Conservation (phyloP, 2,888 invertebrate species). For the Andrena hattorfiana region DNA sequence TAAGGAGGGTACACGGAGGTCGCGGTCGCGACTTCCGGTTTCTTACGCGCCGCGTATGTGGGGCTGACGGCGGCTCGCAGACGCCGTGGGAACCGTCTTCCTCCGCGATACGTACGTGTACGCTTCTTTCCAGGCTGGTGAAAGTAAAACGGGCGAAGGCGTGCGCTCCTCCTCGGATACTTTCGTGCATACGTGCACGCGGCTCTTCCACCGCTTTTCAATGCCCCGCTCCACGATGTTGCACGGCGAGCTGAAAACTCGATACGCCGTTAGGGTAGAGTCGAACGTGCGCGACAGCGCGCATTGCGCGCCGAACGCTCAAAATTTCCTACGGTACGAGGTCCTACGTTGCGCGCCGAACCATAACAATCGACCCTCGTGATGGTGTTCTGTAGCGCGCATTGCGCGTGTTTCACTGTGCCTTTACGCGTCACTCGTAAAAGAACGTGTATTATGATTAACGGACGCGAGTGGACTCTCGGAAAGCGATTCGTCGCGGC, state of each 20-base stretch:
- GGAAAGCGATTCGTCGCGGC: conserved; percentile 1
- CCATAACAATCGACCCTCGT: no score
- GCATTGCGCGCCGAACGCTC: no score
- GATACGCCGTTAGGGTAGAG: conserved; percentile 38
- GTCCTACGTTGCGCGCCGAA: no score
- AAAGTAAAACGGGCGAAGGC: conserved; percentile 60
- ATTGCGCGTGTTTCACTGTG: no score
- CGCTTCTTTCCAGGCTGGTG: conserved; percentile 46
- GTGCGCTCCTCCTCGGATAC: conserved; percentile 34
- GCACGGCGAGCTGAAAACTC: conserved; percentile 33
- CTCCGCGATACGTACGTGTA: conserved; percentile 37
- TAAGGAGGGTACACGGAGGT: conserved; percentile 57
- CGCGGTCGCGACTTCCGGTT: conserved; percentile 70
- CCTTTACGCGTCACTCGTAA: conserved; percentile 36
- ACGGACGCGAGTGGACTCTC: conserved; percentile 26
- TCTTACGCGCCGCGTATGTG: conserved; percentile 36
- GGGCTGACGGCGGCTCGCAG: conserved; percentile 31
- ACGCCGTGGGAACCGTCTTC: conserved; percentile 67
- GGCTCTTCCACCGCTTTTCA: conserved; percentile 35
- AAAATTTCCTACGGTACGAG: no score
- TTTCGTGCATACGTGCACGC: conserved; percentile 34
- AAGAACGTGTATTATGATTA: conserved; percentile 46
- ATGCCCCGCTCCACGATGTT: neutral
- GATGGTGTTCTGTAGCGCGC: no score
- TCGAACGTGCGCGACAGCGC: no score